phyloP scores from a whole-genome alignment of 2,888 invertebrate genomes.

The Heliconius erato region DNA sequence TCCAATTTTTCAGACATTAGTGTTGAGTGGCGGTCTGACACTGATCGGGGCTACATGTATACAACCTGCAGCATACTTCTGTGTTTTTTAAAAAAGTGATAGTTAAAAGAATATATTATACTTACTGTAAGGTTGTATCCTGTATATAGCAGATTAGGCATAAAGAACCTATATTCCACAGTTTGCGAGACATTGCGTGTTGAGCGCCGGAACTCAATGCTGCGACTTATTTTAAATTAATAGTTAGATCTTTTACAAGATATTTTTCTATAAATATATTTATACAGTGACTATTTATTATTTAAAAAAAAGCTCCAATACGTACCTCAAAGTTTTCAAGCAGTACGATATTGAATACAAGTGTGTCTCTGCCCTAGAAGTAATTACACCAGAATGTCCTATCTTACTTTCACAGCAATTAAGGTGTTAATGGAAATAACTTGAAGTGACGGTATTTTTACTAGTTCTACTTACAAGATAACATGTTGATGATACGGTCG shows the following conservation, averaged over 20 bases:
- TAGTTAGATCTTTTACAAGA: too few relatives aligned
- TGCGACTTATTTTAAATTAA: neutral
- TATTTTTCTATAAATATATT: too few relatives aligned
- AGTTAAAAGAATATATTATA: too few relatives aligned
- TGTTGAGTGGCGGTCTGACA: too few relatives aligned
- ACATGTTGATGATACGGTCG: neutral
- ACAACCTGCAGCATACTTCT: too few relatives aligned
- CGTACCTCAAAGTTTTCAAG: neutral
- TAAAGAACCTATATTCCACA: too few relatives aligned
- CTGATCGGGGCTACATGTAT: too few relatives aligned
- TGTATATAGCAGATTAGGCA: too few relatives aligned
- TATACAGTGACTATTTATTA: too few relatives aligned
- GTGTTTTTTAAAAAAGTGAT: too few relatives aligned
- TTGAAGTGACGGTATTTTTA: constrained; percentile 9
- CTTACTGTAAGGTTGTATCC: too few relatives aligned
- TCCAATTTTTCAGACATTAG: too few relatives aligned
- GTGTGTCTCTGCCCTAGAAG: constrained; percentile 38
- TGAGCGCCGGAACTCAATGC: neutral
- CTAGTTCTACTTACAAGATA: constrained; percentile 6
- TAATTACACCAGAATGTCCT: constrained; percentile 60
- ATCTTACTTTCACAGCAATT: constrained; percentile 60
- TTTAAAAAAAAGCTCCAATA: neutral
- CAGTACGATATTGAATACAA: neutral
- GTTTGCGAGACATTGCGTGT: neutral
- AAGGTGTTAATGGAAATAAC: constrained; percentile 50